Conservation (phyloP, 2,113 vertebrate species). For the Oryctolagus cuniculus region DNA sequence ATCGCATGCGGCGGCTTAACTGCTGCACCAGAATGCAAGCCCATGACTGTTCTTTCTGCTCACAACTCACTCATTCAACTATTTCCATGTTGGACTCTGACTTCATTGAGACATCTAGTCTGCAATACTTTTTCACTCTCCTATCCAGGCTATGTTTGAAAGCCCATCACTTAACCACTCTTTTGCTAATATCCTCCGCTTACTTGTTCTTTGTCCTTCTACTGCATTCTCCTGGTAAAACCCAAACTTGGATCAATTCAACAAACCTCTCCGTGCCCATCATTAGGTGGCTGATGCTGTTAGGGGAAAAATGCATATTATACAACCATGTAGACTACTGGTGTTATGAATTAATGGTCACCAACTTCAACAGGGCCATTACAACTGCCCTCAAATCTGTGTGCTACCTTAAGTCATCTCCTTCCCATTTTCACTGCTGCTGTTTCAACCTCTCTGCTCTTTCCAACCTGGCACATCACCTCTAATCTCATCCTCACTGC, state of each 20-base stretch:
- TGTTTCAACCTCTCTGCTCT: slow-evolving; percentile 35
- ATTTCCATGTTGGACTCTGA: not conserved
- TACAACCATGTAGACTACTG: not conserved
- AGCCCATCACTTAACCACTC: not conserved
- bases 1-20: too few relatives aligned
- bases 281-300: not conserved
- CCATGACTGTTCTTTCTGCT: not conserved
- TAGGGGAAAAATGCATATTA: not conserved
- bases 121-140: not conserved
- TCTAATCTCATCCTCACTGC: not conserved
- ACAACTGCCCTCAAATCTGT: not conserved
- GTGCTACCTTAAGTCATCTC: not conserved
- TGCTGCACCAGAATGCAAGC: too few relatives aligned
- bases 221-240: slow-evolving; percentile 18
- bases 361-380: not conserved
- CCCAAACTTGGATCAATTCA: not conserved
- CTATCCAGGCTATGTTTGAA: not conserved
- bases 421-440: not conserved
- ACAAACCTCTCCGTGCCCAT: not conserved
- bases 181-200: slow-evolving; percentile 38
- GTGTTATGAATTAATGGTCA: not conserved
- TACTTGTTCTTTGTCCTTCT: not conserved
- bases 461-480: not conserved
- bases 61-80: slow-evolving; percentile 4
- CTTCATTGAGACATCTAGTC: not conserved